Evolutionary conservation across 2,113 vertebrate species (phyloP), one percentile per base, ranked within the genome.

Genomic region (Myiopsitta monachus): DNA sequence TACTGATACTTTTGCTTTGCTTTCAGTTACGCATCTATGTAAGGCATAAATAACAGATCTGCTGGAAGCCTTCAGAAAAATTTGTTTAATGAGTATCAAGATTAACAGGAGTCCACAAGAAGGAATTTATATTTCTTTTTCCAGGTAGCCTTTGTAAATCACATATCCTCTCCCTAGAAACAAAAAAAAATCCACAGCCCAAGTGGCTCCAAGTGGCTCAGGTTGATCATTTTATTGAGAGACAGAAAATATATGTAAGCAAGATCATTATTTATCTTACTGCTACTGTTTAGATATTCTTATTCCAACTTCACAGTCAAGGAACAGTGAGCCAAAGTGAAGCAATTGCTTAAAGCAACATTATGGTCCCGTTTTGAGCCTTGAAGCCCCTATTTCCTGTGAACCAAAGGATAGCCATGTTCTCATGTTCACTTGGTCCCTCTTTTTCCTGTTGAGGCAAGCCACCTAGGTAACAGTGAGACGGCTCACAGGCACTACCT

Each of bases 391-490:
- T 41, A 4, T 36, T 72, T 75, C 39, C 63, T 66, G 36, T 64
- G 28, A 80, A 80, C 17, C 17, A 16, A 55, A 14, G 43, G 54
- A 82, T 54, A 82, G 23, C 27, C 61, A 68, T 5, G 3, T 66
- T 84, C 10, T 28, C 14, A 54, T n/a, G 27, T 46, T 22, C 31
- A 6, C 22, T n/a, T 39, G 18, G 33, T 63, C 22, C 36, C 47
- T 52, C 10, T 21, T 70, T 41, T 49, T 36, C 14, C 23, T 5
- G 5, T 7, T 11, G 31, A 54, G 57, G 14, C 27, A 52, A 47
- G 6, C 26, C 0, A 2, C 23, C 26, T 3, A 6, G 55, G 26
- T 28, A 17, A n/a, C 23, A 33, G 23, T 3, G 2, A 14, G 47
- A 21, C 9, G 69, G 67, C 33, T 39, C 1, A 0, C 33, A 57